Base-by-base conservation (phyloP, 2,113 vertebrate genomes). In the Campylorhamphus procurvoides region DNA sequence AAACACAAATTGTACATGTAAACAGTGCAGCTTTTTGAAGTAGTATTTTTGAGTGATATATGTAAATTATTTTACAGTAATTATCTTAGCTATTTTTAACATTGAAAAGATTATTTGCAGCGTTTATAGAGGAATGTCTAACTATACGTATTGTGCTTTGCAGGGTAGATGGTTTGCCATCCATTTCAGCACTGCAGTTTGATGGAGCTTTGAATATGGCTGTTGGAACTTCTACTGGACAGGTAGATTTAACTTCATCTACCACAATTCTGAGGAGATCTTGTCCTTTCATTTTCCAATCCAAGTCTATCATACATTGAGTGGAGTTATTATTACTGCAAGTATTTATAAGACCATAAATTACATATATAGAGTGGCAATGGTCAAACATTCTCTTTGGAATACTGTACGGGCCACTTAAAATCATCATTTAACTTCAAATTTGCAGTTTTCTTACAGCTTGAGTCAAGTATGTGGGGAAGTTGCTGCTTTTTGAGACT, bases 201-300 rank as follows among this genome's bases (percentile, higher is more conserved):
- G 98, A 99, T 39, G 98, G 98, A 31, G 98, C 99, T 72, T 98
- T 99, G 94, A 97, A 97, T 75, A 98, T 99, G 98, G 99, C 98
- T 17, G 99, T 99, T 27, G 99, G 99, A 79, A 99, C 99, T 35
- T 99, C 98, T 90, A 99, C 99, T 24, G 99, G 99, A 56, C 99
- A 99, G 99, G 99, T 99, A 95, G 42, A 18, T 67, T 59, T 86
- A 71, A 73, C 39, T 68, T 68, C 11, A 9, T 28, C 42, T 91
- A 31, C 22, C 28, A 1, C 4, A 47, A 11, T 71, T 87, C n/a
- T 85, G 78, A 69, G 6, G 27, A 89, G 66, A 49, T 71, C 7
- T 23, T 84, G 12, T 60, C 63, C 35, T 53, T 90, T 24, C 17
- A 56, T 9, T 55, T 90, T 25, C 18, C 52, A 78, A 12, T 72